Evolutionary conservation across 2,888 invertebrate genomes (phyloP), one percentile per base, ranked within the genome.

Genomic region (Protula sp.): DNA sequence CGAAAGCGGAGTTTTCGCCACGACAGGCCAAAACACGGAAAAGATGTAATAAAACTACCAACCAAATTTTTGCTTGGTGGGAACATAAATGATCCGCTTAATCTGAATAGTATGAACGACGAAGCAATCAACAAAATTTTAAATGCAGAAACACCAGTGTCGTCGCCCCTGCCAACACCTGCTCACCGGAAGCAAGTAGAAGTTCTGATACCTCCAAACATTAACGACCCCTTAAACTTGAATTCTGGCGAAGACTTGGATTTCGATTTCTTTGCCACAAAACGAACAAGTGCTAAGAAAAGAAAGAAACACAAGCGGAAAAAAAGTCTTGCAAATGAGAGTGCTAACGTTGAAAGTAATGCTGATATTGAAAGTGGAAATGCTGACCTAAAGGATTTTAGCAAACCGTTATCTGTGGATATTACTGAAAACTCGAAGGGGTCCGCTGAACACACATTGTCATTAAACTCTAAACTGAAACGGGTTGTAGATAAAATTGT

Each of bases 191-290:
- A 90, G 91, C n/a, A 87, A 87, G 83, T 92, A 92, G 2, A 89
- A 92, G 61, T 93, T 94, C 77, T 95, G 94, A 58, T 93, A 94
- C 95, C 95, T 55, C 90, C 90, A 31, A 93, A 95, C 78, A 91
- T 93, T 55, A 86, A 88, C 73, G 95, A 97, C 83, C 95, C 95
- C 1, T 82, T 97, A 55, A 93, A 94, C 82, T 83, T 97, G 55
- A 80, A 81, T 63, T 72, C 74, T 30, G 74, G 73, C 5, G 78
- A 79, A 55, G 77, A 76, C 56, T 72, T 67, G 55, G 67, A 71
- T 55, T 67, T 64, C 47, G 62, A 66, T 2, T 26, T 57, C 29
- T 30, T 57, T n/a, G 57, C 63, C 26, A 59, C 63, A 22, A 57
- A 56, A 45, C 30, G 28, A 22, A 31, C 62, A 1, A 70, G 66